Percentiles rank a stretch among this genome's conserved stretches.
Evolutionary conservation across 2,888 invertebrate genomes (phyloP).

Genomic region (Troides helena): DNA sequence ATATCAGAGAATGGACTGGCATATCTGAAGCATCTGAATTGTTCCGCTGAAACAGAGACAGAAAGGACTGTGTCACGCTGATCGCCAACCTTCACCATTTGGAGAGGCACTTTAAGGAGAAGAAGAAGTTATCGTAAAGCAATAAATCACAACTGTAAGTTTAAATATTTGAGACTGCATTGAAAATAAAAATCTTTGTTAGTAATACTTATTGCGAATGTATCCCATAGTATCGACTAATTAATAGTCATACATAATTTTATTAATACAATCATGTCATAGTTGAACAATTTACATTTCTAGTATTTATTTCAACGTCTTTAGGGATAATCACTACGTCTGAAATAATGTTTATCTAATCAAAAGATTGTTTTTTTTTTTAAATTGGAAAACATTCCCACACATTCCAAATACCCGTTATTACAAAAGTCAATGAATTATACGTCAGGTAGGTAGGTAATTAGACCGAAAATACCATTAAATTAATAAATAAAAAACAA

Average conservation of each 20-base stretch:
- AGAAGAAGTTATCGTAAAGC: neutral
- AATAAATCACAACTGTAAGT: neutral
- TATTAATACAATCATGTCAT: neutral
- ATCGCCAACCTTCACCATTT: too few relatives aligned
- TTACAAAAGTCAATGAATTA: conserved; percentile 71
- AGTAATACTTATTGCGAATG: neutral
- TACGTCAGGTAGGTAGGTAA: conserved; percentile 79
- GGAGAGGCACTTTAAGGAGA: too few relatives aligned
- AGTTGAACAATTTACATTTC: neutral
- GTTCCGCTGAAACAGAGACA: too few relatives aligned
- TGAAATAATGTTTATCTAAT: neutral
- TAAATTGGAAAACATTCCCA: conserved; percentile 47
- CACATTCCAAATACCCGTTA: conserved; percentile 62
- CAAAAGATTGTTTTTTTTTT: neutral
- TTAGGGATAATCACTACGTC: neutral
- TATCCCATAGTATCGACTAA: too few relatives aligned
- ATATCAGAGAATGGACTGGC: too few relatives aligned
- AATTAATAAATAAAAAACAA: conserved; percentile 81
- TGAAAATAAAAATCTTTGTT: neutral
- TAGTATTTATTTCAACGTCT: neutral
- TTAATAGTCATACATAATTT: neutral
- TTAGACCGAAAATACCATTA: conserved; percentile 80
- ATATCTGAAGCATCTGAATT: too few relatives aligned
- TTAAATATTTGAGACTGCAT: neutral
- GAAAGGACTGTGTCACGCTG: too few relatives aligned